Conservation (phyloP, 2,888 invertebrate genomes). For the Blera fallax region DNA sequence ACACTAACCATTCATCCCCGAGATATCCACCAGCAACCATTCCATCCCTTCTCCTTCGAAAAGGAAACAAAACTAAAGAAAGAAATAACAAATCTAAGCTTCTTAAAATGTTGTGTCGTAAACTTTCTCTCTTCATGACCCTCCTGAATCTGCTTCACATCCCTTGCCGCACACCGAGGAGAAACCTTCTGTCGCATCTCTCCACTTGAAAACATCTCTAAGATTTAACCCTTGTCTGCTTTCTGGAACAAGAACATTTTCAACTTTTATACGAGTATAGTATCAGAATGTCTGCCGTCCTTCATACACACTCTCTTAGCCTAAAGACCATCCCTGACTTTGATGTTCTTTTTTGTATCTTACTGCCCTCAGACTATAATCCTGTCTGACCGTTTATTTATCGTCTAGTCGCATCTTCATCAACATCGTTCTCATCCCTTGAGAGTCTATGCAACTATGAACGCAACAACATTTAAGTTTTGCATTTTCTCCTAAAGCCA, state of each 20-base stretch:
- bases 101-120: conserved; percentile 62
- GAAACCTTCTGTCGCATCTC: not conserved
- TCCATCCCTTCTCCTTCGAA: not conserved
- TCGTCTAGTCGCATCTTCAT: conserved; percentile 47
- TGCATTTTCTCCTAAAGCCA: conserved; percentile 4
- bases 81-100: conserved; percentile 56
- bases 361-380: conserved; percentile 16
- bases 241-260: conserved; percentile 31
- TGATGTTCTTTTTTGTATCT: conserved; percentile 43
- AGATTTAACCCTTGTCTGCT: conserved; percentile 46
- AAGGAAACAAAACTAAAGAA: not conserved
- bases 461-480: conserved; percentile 44
- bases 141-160: not conserved
- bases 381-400: conserved; percentile 46
- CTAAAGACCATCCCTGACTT: conserved; percentile 53
- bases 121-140: conserved; percentile 25
- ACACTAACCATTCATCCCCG: conserved; percentile 51
- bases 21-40: not conserved
- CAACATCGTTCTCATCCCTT: conserved; percentile 3
- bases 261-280: conserved; percentile 25
- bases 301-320: conserved; percentile 10
- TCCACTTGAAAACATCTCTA: too few species aligned
- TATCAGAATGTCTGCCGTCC: conserved; percentile 3
- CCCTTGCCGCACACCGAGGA: not conserved
- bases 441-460: conserved; percentile 1